These are phyloP conservation scores for Apistogramma diplotaenia DNA, from an alignment of 2,113 vertebrate genomes.

Conservation along the genomic window DNA sequence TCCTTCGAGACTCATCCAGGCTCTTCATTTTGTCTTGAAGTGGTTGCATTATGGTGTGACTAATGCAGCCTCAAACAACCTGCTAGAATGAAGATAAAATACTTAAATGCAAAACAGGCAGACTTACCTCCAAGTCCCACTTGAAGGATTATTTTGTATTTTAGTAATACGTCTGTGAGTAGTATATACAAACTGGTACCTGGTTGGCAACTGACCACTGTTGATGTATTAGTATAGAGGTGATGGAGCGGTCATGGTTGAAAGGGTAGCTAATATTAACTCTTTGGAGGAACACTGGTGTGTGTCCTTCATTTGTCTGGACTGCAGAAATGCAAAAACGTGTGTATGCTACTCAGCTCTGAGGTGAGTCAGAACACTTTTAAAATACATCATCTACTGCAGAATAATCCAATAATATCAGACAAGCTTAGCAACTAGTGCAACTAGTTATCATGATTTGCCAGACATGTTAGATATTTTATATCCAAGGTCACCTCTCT, in stretches of 20 bases:
- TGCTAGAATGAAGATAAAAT: background rate
- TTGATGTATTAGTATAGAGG: constrained; percentile 21
- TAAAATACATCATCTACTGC: background rate
- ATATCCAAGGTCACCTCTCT: background rate
- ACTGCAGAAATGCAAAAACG: background rate
- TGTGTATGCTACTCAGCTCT: background rate
- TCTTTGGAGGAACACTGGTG: constrained; percentile 29
- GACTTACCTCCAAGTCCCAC: constrained; percentile 43
- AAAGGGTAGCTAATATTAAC: constrained; percentile 57
- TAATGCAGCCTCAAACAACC: background rate
- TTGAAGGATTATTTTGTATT: background rate
- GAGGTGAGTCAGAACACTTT: background rate
- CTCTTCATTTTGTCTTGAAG: constrained; percentile 43
- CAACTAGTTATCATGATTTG: background rate
- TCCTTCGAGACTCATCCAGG: background rate
- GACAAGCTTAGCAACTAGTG: background rate
- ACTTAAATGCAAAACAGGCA: background rate
- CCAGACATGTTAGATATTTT: background rate
- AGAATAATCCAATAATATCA: background rate
- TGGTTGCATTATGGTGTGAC: background rate
- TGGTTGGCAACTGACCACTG: constrained; percentile 23
- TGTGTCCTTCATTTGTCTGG: constrained; percentile 58
- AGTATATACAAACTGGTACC: background rate
- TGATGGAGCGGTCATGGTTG: constrained; percentile 51
- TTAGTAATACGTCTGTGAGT: background rate